Conservation (phyloP, 2,888 invertebrate species). For the Hydropsyche betteni region DNA sequence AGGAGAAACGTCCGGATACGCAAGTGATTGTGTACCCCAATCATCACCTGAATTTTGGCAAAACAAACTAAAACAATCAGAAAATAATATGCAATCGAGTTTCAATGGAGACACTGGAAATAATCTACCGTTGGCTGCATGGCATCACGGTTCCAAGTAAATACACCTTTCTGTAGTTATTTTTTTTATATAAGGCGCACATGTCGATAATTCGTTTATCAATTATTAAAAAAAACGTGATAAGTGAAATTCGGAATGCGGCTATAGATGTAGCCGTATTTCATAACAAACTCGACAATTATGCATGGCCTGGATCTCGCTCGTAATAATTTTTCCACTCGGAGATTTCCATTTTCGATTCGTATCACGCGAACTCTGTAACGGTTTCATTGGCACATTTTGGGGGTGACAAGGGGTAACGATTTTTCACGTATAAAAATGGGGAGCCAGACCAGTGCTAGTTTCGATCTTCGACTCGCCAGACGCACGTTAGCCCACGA, state of each 20-base stretch:
- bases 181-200: not conserved
- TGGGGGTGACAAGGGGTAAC: conserved; percentile 34
- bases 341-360: conserved; percentile 35
- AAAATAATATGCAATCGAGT: conserved; percentile 53
- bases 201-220: no score
- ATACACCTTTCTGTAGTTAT: not conserved
- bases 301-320: conserved; percentile 33
- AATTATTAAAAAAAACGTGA: no score
- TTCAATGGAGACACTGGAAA: conserved; percentile 55
- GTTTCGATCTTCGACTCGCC: not conserved
- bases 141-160: conserved; percentile 51
- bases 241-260: no score
- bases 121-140: conserved; percentile 60
- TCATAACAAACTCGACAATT: conserved; percentile 29
- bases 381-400: conserved; percentile 36
- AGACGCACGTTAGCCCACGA: conserved; percentile 16
- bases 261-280: not conserved
- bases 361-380: conserved; percentile 37
- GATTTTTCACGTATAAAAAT: conserved; percentile 15
- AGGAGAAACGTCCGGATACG: conserved; percentile 85
- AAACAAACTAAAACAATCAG: conserved; percentile 52
- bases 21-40: conserved; percentile 77
- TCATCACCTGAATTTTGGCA: conserved; percentile 64
- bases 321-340: conserved; percentile 30
- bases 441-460: conserved; percentile 11